Evolutionary conservation across 2,113 vertebrate genomes (phyloP), one percentile per base, ranked within the genome.

Genomic region (Engraulis encrasicolus): DNA sequence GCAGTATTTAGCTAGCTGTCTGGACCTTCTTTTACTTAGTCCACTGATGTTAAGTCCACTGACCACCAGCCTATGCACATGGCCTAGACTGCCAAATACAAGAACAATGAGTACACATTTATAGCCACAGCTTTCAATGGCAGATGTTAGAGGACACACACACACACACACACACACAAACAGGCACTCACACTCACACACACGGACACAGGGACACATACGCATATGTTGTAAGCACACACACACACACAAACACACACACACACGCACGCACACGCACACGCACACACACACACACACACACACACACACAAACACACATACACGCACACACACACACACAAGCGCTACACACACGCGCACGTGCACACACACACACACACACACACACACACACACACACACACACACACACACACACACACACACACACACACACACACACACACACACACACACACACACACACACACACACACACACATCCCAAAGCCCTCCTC

Each of bases 321-420:
- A 74, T 14, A 74, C 27, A 34, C 2, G 66, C 66, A 9, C 31
- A 31, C 66, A 17, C 27, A 74, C 66, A 23, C 34, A 23, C 66
- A n/a, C 66, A 74, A 74, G 34, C 66, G 17, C n/a, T n/a, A n/a
- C n/a, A n/a, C 27, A 14, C 27, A 14, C 27, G 27, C 66, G 27
- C 27, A 74, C n/a, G n/a, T n/a, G 66, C 66, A 23, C 66, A 74
- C 66, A 74, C n/a, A n/a, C n/a, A n/a, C n/a, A n/a, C n/a, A 34
- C 66, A 36, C 66, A 74, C 23, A 15, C 15, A n/a, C n/a, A n/a
- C n/a, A n/a, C 9, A 74, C 66, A 74, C 27, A 74, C 27, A 34
- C 66, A 17, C 27, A 74, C 66, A 23, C 34, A 23, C 66, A n/a
- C 66, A 74, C 31, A 74, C 66, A 34, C n/a, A n/a, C n/a, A n/a